Conservation (phyloP, 1,140 invertebrate genomes). For the Sycophila sp. region DNA sequence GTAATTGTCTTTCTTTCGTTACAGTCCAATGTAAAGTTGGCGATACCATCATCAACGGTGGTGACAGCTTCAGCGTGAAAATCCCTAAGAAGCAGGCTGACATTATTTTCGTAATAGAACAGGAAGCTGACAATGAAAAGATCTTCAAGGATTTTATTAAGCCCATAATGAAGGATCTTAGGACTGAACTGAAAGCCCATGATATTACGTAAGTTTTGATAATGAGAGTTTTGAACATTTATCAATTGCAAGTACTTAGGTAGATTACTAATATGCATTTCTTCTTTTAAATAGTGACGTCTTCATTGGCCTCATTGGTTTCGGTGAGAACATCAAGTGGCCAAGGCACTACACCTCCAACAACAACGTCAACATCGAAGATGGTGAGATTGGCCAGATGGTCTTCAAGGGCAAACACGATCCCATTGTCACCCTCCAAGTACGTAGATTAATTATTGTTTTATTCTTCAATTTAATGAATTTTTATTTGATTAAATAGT, state of each 20-base stretch:
- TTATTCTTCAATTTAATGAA: no score
- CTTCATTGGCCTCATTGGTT: slow-evolving; percentile 70
- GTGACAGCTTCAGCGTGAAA: slow-evolving; percentile 73
- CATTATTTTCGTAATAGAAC: slow-evolving; percentile 78
- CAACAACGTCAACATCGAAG: slow-evolving; percentile 69
- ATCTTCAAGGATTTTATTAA: slow-evolving; percentile 64
- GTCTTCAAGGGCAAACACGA: slow-evolving; percentile 54
- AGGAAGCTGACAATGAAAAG: slow-evolving; percentile 61
- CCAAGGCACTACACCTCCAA: slow-evolving; percentile 69
- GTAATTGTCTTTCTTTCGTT: slow-evolving; percentile 20
- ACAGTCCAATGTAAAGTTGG: slow-evolving; percentile 70
- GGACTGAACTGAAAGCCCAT: slow-evolving; percentile 64
- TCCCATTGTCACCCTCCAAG: slow-evolving; percentile 49
- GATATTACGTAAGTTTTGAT: slow-evolving; percentile 69
- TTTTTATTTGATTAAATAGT: no score
- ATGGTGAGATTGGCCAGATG: slow-evolving; percentile 66
- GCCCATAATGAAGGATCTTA: slow-evolving; percentile 61
- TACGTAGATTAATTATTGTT: no score
- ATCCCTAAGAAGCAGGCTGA: slow-evolving; percentile 78
- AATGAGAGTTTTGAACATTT: neutral
- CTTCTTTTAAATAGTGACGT: slow-evolving; percentile 63
- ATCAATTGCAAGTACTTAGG: neutral
- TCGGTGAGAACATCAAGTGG: slow-evolving; percentile 66
- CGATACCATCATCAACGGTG: slow-evolving; percentile 64
- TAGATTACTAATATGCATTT: neutral